These are phyloP conservation scores for Oegoconia quadripuncta DNA, from an alignment of 2,888 invertebrate genomes.

Conservation along the genomic window DNA sequence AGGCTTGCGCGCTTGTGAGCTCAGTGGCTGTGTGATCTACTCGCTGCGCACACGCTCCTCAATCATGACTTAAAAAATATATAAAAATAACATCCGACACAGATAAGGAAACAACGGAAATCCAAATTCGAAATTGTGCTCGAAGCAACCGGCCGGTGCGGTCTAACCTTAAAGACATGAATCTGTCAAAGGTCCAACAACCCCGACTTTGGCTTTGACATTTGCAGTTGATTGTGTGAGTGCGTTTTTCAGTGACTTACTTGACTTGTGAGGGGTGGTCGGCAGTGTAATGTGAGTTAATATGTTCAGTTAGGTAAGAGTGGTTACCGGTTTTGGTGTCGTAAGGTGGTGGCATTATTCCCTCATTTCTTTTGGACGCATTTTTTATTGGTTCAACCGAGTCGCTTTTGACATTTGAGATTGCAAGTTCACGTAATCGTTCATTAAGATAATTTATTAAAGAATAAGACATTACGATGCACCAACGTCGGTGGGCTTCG, in stretches of 20 bases:
- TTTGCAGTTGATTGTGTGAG: constrained; percentile 59
- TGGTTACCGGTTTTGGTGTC: neutral
- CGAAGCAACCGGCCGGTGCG: constrained; percentile 47
- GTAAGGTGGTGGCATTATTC: neutral
- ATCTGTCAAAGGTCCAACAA: constrained; percentile 47
- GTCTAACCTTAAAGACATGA: constrained; percentile 52
- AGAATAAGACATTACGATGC: too few species aligned
- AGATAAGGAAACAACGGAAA: constrained; percentile 1
- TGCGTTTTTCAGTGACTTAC: constrained; percentile 52
- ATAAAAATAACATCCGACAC: too few species aligned
- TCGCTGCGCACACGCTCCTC: constrained; percentile 69
- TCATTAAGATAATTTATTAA: too few species aligned
- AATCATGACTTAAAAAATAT: constrained; percentile 39
- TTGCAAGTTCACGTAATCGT: too few species aligned
- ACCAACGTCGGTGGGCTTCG: too few species aligned
- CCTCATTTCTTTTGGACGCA: too few species aligned
- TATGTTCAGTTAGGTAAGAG: constrained; percentile 11
- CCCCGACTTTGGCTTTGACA: constrained; percentile 40
- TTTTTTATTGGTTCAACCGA: too few species aligned
- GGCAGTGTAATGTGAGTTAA: constrained; percentile 57
- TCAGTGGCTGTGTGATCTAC: constrained; percentile 75
- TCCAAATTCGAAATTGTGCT: neutral
- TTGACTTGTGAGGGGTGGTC: constrained; percentile 47
- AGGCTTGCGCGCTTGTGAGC: constrained; percentile 57
- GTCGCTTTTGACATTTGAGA: too few species aligned